Evolutionary conservation across 2,888 invertebrate genomes (phyloP).

Genomic region (Euzetes globulus): DNA sequence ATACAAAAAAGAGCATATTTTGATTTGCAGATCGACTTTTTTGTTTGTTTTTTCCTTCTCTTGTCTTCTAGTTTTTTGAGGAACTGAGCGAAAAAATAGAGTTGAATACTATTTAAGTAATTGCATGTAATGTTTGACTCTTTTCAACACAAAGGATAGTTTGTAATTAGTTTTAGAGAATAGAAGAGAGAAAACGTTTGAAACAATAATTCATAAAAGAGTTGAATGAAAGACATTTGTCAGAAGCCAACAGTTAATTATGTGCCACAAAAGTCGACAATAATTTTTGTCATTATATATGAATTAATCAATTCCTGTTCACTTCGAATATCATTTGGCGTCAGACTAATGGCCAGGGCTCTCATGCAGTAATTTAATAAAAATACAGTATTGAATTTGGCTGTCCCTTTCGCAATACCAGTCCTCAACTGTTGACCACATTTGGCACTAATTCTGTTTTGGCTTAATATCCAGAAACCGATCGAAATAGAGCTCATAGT

Average conservation of each 20-base stretch:
- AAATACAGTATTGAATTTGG: constrained; percentile 9
- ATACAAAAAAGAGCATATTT: too few relatives aligned
- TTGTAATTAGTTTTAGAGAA: not conserved
- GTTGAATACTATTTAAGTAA: too few relatives aligned
- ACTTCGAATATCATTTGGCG: not conserved
- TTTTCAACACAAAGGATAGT: not conserved
- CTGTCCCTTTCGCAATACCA: not conserved
- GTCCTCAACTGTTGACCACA: not conserved
- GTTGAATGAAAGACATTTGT: not conserved
- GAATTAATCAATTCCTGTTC: constrained; percentile 3
- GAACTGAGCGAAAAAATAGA: too few relatives aligned
- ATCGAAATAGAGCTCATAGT: not conserved
- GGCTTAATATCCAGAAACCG: not conserved
- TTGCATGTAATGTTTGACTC: too few relatives aligned
- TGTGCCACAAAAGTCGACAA: not conserved
- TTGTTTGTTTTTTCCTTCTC: too few relatives aligned
- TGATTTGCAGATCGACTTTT: too few relatives aligned
- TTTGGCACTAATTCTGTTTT: not conserved
- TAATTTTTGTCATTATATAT: constrained; percentile 16
- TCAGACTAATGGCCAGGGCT: constrained; percentile 3
- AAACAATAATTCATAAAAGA: not conserved
- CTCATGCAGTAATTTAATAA: constrained; percentile 5
- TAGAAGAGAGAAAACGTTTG: not conserved
- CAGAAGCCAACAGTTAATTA: not conserved
- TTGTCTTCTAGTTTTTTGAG: too few relatives aligned